These are phyloP conservation scores for Laticauda colubrina DNA, from an alignment of 2,113 vertebrate species.

Conservation along the genomic window DNA sequence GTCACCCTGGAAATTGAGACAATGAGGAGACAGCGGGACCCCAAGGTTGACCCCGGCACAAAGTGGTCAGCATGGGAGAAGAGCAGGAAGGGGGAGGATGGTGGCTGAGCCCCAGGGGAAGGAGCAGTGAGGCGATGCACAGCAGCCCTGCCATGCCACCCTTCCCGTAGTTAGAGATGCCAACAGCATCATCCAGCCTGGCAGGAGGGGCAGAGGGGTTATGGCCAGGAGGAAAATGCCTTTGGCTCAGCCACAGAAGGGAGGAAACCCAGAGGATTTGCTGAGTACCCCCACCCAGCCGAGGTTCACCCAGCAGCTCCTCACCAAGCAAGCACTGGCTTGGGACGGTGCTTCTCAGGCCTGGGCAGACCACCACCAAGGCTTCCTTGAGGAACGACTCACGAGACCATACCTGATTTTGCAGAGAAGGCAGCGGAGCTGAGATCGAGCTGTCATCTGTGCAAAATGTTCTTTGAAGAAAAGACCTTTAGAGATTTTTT, in stretches of 20 bases:
- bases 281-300: too few relatives aligned
- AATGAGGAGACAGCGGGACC: slow-evolving; percentile 43
- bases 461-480: too few relatives aligned
- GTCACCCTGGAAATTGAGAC: slow-evolving; percentile 43
- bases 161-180: background rate
- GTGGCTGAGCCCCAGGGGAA: background rate
- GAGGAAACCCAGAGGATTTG: background rate
- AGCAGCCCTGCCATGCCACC: too few relatives aligned
- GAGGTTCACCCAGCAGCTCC: background rate
- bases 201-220: background rate
- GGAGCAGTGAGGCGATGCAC: background rate
- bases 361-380: too few relatives aligned
- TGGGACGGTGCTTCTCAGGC: too few relatives aligned
- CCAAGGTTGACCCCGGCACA: background rate
- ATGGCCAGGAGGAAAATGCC: background rate
- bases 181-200: background rate
- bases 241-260: background rate
- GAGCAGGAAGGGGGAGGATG: background rate
- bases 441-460: too few relatives aligned
- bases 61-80: background rate
- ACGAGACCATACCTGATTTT: too few relatives aligned
- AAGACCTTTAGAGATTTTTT: too few relatives aligned
- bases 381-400: too few relatives aligned
- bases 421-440: too few relatives aligned
- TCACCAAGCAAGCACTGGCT: background rate